Conservation (phyloP, 2,888 invertebrate species). For the Pegoplata infirma region DNA sequence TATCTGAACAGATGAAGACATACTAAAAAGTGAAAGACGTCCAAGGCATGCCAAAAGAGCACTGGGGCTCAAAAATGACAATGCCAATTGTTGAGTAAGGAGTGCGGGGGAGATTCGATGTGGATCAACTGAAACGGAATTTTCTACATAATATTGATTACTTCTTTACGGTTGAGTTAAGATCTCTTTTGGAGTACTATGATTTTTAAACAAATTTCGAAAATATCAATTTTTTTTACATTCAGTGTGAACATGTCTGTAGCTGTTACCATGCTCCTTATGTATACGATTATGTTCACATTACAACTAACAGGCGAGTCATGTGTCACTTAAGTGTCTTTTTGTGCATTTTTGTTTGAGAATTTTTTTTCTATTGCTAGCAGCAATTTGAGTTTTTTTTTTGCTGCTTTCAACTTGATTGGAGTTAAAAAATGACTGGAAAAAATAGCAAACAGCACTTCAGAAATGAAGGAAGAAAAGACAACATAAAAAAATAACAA, state of each 20-base stretch:
- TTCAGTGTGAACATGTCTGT: background rate
- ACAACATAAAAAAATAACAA: background rate
- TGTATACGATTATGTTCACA: conserved; percentile 25
- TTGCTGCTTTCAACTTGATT: background rate
- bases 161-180: too few species aligned
- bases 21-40: too few species aligned
- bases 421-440: background rate
- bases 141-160: too few species aligned
- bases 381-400: conserved; percentile 18
- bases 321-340: conserved; percentile 49
- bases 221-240: too few species aligned
- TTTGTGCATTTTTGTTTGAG: conserved; percentile 2
- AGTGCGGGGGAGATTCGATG: too few species aligned
- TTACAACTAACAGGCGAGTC: conserved; percentile 37
- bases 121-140: too few species aligned
- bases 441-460: background rate
- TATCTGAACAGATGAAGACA: too few species aligned
- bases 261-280: background rate
- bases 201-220: too few species aligned
- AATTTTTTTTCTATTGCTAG: conserved; percentile 5
- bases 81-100: too few species aligned
- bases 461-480: background rate
- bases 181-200: too few species aligned
- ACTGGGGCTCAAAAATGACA: too few species aligned
- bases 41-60: too few species aligned